Base-by-base conservation (phyloP, 2,888 invertebrate genomes). In the Digitonthophagus gazella region DNA sequence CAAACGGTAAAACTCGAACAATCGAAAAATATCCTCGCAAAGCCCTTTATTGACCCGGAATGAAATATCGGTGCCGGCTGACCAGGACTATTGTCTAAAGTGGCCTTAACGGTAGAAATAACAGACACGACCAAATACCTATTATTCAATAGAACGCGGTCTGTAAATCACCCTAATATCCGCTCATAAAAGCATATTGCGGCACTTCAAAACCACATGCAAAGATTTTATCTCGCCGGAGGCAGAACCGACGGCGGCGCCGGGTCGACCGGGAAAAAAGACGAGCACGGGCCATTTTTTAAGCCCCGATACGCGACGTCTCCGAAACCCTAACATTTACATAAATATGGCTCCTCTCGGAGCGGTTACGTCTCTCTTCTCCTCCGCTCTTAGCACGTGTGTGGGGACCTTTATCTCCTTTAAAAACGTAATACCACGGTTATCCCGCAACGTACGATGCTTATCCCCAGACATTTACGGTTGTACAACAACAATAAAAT, bases 151-250 rank as follows among this genome's bases (percentile, higher is more conserved):
- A 75, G 75, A 78, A 78, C 76, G 77, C 70, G 73, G 72, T 68
- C 75, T 70, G 76, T 78, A 78, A 78, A 78, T 78, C 78, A 78
- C 69, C 69, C 70, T 77, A 78, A 78, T 77, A 76, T 74, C 72
- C 75, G 65, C 74, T 73, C 76, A 76, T 78, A 78, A 77, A 77
- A 74, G 76, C 75, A 77, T 75, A 78, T 76, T 78, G 76, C 76
- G 72, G 72, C 75, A 75, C 75, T 78, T 77, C 74, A 74, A 74
- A 75, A 76, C 75, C 77, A 76, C 76, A 78, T 77, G 76, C 76
- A 78, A 75, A 74, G 75, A 76, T 78, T 77, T 77, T 75, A 75
- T 76, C 75, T 76, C 70, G 71, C 67, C 28, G 28, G 28, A 44
- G 65, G 61, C 15, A 20, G 61, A 20, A n/a, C 61, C 19, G 18